Evolutionary conservation across 2,888 invertebrate genomes (phyloP), one percentile per base, ranked within the genome.

Genomic region (Diogma glabrata): DNA sequence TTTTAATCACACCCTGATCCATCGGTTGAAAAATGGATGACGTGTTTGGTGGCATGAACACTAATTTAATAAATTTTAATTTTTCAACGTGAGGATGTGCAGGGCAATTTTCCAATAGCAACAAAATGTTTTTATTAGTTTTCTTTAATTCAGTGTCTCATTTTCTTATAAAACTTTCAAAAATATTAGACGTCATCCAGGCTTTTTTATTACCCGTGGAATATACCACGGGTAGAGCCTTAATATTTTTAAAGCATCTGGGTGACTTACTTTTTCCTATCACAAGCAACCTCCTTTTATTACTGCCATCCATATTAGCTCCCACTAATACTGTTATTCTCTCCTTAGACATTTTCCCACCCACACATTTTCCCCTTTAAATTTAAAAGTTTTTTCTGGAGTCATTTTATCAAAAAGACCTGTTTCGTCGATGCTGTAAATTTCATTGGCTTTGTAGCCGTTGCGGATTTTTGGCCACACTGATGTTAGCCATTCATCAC

Each of bases 41-140:
- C 14, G 53, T 54, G 53, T 61, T 60, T 38, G 59, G 57, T 10
- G 61, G 60, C n/a, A 63, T 54, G 57, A 62, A 62, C 10, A 52
- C 53, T 7, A 61, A 30, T 51, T 59, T 54, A 20, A 55, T 57
- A 49, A 56, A 14, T 40, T 40, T 19, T 50, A 51, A 49, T 24
- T 53, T 57, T 53, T 53, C 58, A 55, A 48, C 57, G 54, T 45
- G 53, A 38, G 50, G 59, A 61, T n/a, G n/a, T n/a, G n/a, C n/a
- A n/a, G n/a, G n/a, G n/a, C n/a, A n/a, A 48, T 60, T 61, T 47
- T 61, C 60, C 7, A 61, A 51, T 7, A 63, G 38, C 14, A 62
- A 53, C 19, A 59, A 7, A 30, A 59, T 57, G 47, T 56, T 59
- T 46, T 49, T 26, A 3, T 40, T 40, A 4, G 40, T 7, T 10